Conservation (phyloP, 2,888 invertebrate genomes). For the Clivina fossor region DNA sequence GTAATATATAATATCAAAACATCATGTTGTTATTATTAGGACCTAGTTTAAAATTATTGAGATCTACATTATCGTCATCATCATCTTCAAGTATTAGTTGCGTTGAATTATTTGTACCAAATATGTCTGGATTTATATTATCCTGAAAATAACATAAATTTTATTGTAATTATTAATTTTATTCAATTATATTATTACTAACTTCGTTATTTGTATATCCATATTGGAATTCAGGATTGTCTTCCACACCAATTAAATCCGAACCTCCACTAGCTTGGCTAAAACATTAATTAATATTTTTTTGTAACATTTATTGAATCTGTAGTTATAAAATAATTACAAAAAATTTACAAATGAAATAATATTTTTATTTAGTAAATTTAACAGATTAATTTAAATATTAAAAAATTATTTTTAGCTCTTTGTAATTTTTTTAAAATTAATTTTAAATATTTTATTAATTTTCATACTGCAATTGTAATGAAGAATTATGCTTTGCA, state of each 20-base stretch:
- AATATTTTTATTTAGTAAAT: no score
- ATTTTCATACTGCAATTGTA: neutral
- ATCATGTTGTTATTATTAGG: conserved; percentile 4
- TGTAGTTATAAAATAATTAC: no score
- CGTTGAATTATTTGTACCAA: no score
- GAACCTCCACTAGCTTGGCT: conserved; percentile 65
- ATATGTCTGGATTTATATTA: conserved; percentile 14
- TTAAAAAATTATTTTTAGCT: no score
- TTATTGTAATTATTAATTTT: neutral
- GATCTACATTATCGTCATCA: conserved; percentile 14
- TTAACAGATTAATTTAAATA: no score
- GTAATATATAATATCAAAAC: conserved; percentile 12
- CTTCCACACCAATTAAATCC: conserved; percentile 67
- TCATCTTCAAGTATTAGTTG: conserved; percentile 15
- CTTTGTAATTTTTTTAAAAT: no score
- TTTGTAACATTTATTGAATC: conserved; percentile 4
- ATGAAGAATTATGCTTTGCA: neutral
- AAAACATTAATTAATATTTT: conserved; percentile 27
- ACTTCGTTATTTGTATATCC: conserved; percentile 39
- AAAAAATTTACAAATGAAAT: no score
- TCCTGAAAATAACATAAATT: conserved; percentile 8
- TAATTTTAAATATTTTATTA: no score
- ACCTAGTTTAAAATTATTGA: conserved; percentile 8
- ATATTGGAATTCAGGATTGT: conserved; percentile 63
- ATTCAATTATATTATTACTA: no score